Conservation (phyloP, 64 coral and sea anemone genomes). For the Montipora efflorescens region DNA sequence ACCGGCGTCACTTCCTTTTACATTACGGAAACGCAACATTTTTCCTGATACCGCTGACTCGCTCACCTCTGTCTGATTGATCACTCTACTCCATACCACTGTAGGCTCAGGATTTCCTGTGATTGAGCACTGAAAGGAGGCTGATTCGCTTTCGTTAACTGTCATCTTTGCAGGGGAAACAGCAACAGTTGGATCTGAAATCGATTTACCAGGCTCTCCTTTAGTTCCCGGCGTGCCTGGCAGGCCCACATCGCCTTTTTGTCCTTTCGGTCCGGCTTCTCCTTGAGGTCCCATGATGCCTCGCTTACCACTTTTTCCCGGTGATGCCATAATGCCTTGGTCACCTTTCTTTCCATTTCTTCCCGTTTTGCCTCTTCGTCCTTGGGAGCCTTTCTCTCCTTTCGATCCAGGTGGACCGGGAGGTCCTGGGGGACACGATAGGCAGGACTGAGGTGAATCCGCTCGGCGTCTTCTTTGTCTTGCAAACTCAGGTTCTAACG, state of each 20-base stretch:
- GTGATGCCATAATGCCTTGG: constrained; percentile 11
- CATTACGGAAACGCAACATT: not conserved
- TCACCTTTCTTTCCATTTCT: constrained; percentile 25
- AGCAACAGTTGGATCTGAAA: not conserved
- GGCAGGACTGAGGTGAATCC: not conserved
- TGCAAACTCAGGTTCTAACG: too few relatives aligned
- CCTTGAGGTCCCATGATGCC: constrained; percentile 12
- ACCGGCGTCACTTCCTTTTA: not conserved
- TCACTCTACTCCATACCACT: constrained; percentile 59
- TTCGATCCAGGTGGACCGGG: not conserved
- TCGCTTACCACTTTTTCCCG: constrained; percentile 20
- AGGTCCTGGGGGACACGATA: not conserved
- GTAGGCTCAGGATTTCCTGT: constrained; percentile 45
- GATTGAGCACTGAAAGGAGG: constrained; percentile 44
- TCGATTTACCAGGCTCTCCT: constrained; percentile 21
- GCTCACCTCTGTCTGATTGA: not conserved
- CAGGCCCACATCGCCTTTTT: not conserved
- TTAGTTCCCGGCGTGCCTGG: constrained; percentile 33
- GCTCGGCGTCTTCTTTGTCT: too few relatives aligned
- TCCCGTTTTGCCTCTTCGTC: not conserved
- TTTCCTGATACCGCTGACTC: not conserved
- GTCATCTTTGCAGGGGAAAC: constrained; percentile 2
- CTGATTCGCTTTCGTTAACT: constrained; percentile 11
- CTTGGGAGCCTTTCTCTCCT: constrained; percentile 6
- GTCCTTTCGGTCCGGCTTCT: not conserved